Conservation (phyloP, 2,113 vertebrate genomes). For the Gopherus flavomarginatus region DNA sequence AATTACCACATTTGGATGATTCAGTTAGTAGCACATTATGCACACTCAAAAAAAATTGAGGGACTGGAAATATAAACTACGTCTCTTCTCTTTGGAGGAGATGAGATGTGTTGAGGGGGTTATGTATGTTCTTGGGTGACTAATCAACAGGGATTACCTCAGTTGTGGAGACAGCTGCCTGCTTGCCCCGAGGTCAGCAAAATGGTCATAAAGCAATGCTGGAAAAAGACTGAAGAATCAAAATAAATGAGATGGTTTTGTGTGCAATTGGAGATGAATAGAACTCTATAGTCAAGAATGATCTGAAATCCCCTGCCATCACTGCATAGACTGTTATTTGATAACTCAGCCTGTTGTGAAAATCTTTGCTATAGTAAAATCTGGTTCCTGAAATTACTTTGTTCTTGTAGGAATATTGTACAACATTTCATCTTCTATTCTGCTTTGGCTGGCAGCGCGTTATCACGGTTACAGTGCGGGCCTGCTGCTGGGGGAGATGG, state of each 20-base stretch:
- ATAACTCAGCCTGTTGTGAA: constrained; percentile 63
- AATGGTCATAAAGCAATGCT: neutral
- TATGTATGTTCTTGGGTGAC: neutral
- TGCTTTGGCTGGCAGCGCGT: constrained; percentile 56
- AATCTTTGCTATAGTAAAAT: constrained; percentile 61
- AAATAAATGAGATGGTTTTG: constrained; percentile 37
- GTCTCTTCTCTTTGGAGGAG: neutral
- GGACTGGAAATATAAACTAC: neutral
- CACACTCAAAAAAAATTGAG: neutral
- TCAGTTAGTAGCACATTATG: neutral
- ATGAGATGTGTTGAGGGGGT: neutral
- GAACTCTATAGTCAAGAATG: constrained; percentile 39
- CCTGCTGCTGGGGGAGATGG: constrained; percentile 53
- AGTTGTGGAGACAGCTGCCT: neutral
- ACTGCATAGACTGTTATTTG: constrained; percentile 59
- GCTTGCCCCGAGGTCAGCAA: neutral
- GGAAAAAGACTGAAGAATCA: constrained; percentile 19
- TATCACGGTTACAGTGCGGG: constrained; percentile 62
- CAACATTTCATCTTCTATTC: constrained; percentile 61
- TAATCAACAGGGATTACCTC: neutral
- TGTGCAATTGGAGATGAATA: constrained; percentile 48
- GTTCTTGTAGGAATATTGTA: constrained; percentile 61
- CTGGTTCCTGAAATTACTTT: constrained; percentile 61
- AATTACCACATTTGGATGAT: neutral
- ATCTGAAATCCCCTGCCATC: constrained; percentile 46